A percentile compares a stretch with the other conserved stretches of the same genome.
These are phyloP conservation scores for Atherinosoma microstoma DNA, from an alignment of 2,797 vertebrate genomes.

Conservation along the genomic window DNA sequence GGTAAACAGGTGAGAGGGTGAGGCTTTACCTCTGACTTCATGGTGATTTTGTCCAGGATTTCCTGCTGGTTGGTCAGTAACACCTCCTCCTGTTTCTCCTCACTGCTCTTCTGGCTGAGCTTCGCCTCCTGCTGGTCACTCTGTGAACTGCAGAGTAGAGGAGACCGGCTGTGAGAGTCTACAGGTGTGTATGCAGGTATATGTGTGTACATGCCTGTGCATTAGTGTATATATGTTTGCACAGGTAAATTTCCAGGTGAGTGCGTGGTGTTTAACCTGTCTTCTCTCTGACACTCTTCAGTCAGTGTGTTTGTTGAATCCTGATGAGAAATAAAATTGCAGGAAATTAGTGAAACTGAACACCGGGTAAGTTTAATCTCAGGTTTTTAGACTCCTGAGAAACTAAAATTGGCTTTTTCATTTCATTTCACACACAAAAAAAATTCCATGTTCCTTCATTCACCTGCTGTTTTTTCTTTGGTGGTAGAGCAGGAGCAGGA, in stretches of 20 bases:
- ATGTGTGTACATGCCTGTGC: background rate
- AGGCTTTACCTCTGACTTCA: constrained; percentile 89
- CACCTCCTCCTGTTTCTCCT: constrained; percentile 85
- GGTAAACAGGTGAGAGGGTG: background rate
- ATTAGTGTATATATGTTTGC: constrained; percentile 19
- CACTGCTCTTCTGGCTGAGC: background rate
- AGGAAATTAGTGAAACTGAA: background rate
- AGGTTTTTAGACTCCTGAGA: background rate
- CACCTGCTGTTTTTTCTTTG: constrained; percentile 91
- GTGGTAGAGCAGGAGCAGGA: constrained; percentile 87
- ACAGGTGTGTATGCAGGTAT: background rate
- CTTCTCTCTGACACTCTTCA: background rate
- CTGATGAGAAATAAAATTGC: constrained; percentile 7
- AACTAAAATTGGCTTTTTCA: too few relatives aligned
- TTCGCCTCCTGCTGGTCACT: constrained; percentile 21
- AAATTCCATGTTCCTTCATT: background rate
- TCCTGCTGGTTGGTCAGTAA: constrained; percentile 87
- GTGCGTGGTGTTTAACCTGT: constrained; percentile 27
- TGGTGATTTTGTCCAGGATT: constrained; percentile 87
- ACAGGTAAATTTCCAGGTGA: too few relatives aligned
- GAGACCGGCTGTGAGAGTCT: rapidly evolving
- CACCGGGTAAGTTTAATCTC: background rate
- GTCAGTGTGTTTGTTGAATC: constrained; percentile 13
- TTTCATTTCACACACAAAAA: too few relatives aligned
- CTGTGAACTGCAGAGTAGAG: constrained; percentile 29